These are phyloP conservation scores for Acrossocheilus fasciatus DNA, from an alignment of 2,797 vertebrate species.

Conservation along the genomic window DNA sequence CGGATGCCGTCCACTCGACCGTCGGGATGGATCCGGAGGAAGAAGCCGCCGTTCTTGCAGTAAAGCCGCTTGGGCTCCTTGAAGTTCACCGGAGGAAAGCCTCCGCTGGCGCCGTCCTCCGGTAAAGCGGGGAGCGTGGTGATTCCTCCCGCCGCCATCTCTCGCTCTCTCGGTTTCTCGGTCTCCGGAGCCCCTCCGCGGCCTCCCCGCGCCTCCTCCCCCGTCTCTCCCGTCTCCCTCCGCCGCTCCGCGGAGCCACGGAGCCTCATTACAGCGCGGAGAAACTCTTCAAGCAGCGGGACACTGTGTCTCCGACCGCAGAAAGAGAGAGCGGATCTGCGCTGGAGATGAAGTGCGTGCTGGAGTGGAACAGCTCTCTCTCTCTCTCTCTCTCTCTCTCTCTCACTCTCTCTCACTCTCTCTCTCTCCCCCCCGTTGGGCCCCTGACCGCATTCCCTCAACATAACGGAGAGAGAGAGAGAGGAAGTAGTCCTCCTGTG, in stretches of 20 bases:
- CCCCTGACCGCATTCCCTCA: constrained; percentile 26
- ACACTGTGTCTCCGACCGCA: neutral
- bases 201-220: constrained; percentile 43
- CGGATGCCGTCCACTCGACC: constrained; percentile 92
- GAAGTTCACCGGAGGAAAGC: constrained; percentile 88
- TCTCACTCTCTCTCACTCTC: neutral
- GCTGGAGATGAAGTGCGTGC: constrained; percentile 22
- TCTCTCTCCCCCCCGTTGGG: constrained; percentile 8
- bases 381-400: constrained; percentile 25
- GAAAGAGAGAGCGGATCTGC: constrained; percentile 25
- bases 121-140: constrained; percentile 87
- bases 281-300: constrained; percentile 56
- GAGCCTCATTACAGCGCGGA: constrained; percentile 70
- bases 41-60: constrained; percentile 97
- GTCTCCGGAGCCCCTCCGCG: constrained; percentile 68
- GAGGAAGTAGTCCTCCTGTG: no score
- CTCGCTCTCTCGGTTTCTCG: constrained; percentile 54
- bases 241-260: constrained; percentile 63
- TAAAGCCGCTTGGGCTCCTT: constrained; percentile 95
- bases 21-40: constrained; percentile 92
- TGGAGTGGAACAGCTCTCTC: neutral
- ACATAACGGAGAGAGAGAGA: neutral
- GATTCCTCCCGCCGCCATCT: constrained; percentile 89
- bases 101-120: constrained; percentile 82
- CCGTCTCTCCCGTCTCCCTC: constrained; percentile 65